phyloP scores from a whole-genome alignment of 2,113 vertebrate species.

The Nyctereutes procyonoides region DNA sequence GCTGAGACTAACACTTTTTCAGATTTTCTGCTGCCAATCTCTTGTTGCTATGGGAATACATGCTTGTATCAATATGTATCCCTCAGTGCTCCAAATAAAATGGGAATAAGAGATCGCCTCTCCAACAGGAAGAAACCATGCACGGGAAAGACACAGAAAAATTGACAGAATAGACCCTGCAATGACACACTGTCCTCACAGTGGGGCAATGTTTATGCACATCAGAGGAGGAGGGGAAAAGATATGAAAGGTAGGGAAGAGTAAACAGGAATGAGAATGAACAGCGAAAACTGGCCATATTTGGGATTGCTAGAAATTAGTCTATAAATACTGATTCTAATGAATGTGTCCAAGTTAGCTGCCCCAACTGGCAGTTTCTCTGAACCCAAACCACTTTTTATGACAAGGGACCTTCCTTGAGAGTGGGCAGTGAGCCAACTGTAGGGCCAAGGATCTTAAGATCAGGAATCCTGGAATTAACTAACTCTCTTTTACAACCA shows the following conservation, averaged over 20 bases:
- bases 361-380: not conserved
- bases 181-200: not conserved
- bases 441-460: not conserved
- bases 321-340: not conserved
- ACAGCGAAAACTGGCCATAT: not conserved
- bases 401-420: not conserved
- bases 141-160: not conserved
- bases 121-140: not conserved
- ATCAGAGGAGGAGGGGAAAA: not conserved
- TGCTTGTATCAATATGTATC: not conserved
- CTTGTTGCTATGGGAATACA: not conserved
- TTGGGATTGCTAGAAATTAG: not conserved
- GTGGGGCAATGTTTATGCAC: accelerated
- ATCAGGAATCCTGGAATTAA: not conserved
- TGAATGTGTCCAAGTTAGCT: not conserved
- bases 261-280: not conserved
- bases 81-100: not conserved
- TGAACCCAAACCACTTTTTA: not conserved
- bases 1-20: not conserved
- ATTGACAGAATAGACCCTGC: not conserved
- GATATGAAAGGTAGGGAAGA: not conserved
- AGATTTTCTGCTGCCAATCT: not conserved
- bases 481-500: not conserved
- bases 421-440: not conserved
- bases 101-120: not conserved